These are phyloP conservation scores for Drosophila mercatorum DNA, from an alignment of 2,888 invertebrate genomes.

Conservation along the genomic window DNA sequence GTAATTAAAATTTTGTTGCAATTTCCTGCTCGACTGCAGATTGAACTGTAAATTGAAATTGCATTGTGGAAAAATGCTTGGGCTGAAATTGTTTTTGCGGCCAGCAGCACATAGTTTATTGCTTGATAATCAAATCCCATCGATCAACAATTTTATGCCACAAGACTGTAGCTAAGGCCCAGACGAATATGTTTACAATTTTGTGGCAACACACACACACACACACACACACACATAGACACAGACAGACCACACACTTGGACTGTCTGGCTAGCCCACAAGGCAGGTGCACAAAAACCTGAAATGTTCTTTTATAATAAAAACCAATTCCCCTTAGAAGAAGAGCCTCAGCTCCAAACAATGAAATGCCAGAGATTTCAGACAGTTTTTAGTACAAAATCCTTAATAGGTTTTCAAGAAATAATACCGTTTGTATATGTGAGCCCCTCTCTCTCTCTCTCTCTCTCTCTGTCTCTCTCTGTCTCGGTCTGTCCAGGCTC, in stretches of 20 bases:
- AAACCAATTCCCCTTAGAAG: not conserved
- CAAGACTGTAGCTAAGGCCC: constrained; percentile 24
- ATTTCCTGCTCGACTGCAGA: constrained; percentile 36
- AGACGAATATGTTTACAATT: constrained; percentile 27
- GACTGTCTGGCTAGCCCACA: constrained; percentile 4
- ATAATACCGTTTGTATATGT: constrained; percentile 20
- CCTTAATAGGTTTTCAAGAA: constrained; percentile 45
- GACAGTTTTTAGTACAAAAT: constrained; percentile 30
- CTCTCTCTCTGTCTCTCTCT: not conserved
- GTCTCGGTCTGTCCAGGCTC: not conserved
- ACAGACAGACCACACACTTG: not conserved
- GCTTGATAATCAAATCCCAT: constrained; percentile 67
- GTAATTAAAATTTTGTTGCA: constrained; percentile 66
- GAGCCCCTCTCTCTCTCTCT: not conserved
- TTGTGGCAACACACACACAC: constrained; percentile 23
- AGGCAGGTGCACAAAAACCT: constrained; percentile 9
- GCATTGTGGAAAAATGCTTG: constrained; percentile 33
- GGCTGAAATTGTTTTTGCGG: constrained; percentile 43
- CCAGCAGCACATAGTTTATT: constrained; percentile 49
- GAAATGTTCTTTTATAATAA: not conserved
- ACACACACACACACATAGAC: not conserved
- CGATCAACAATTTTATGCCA: constrained; percentile 52
- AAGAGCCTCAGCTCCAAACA: constrained; percentile 15
- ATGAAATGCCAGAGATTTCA: constrained; percentile 18
- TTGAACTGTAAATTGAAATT: constrained; percentile 64